A percentile compares a stretch with the other conserved stretches of the same genome.
Evolutionary conservation across 2,113 vertebrate genomes (phyloP).

Genomic region (Hassar affinis): DNA sequence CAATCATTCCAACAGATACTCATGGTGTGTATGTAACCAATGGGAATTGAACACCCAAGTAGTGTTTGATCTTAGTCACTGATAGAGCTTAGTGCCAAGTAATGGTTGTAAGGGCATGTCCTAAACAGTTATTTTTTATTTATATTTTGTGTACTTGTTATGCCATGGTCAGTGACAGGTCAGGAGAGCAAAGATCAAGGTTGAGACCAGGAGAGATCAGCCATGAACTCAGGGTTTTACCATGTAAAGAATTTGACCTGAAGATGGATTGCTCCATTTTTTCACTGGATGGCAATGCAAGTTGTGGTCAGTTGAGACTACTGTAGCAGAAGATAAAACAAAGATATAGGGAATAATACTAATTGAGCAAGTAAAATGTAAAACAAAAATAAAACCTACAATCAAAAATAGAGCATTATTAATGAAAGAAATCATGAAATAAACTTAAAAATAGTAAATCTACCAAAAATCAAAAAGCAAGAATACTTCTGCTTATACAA

Average conservation of each 20-base stretch:
- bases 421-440: background rate
- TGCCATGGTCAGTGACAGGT: constrained; percentile 21
- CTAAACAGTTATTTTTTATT: background rate
- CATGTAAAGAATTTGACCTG: constrained; percentile 34
- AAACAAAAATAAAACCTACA: background rate
- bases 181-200: constrained; percentile 27
- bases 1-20: background rate
- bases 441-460: background rate
- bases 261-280: constrained; percentile 53
- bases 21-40: background rate
- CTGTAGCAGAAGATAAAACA: background rate
- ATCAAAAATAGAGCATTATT: background rate
- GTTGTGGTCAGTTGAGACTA: constrained; percentile 3
- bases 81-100: background rate
- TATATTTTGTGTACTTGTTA: background rate
- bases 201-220: constrained; percentile 37
- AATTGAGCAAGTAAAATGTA: background rate
- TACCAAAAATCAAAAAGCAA: background rate
- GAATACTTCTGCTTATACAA: background rate
- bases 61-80: too few relatives aligned
- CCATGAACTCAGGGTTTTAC: constrained; percentile 49
- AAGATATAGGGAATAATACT: background rate
- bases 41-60: background rate
- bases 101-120: background rate
- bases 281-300: constrained; percentile 29